Percentiles rank a stretch among this genome's conserved stretches.
Evolutionary conservation across 1,140 invertebrate genomes (phyloP).

Genomic region (Euschistus heros): DNA sequence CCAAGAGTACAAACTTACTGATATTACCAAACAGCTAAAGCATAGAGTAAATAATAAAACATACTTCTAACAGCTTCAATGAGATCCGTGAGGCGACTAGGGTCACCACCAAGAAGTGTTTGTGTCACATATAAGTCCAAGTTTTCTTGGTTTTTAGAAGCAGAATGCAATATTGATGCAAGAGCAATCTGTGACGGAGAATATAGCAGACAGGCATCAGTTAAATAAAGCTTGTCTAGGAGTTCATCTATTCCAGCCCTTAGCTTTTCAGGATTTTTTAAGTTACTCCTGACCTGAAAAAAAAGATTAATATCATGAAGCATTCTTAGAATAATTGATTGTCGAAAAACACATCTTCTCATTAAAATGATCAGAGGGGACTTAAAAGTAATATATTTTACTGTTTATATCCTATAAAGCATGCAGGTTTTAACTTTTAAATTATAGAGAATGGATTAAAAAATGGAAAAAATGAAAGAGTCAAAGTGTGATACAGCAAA

Average conservation of each 20-base stretch:
- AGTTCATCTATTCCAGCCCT: slow-evolving; percentile 81
- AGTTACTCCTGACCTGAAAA: slow-evolving; percentile 50
- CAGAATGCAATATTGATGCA: slow-evolving; percentile 78
- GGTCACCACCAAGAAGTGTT: slow-evolving; percentile 58
- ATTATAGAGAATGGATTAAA: too few relatives aligned
- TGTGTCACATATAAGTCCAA: slow-evolving; percentile 86
- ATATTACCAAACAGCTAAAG: too few relatives aligned
- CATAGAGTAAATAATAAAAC: slow-evolving; percentile 31
- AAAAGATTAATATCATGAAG: not conserved
- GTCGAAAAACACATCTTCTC: too few relatives aligned
- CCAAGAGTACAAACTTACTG: too few relatives aligned
- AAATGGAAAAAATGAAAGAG: too few relatives aligned
- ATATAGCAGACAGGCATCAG: slow-evolving; percentile 82
- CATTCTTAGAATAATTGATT: too few relatives aligned
- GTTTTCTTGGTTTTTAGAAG: slow-evolving; percentile 74
- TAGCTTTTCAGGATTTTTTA: slow-evolving; percentile 74
- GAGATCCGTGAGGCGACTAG: slow-evolving; percentile 62
- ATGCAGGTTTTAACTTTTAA: too few relatives aligned
- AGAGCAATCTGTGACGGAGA: slow-evolving; percentile 88
- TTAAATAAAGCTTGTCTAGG: slow-evolving; percentile 75
- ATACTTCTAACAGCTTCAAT: slow-evolving; percentile 77
- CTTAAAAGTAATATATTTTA: too few relatives aligned
- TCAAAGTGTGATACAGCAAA: too few relatives aligned
- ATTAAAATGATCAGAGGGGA: too few relatives aligned
- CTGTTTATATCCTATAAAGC: too few relatives aligned